Evolutionary conservation across 2,113 vertebrate species (phyloP), one percentile per base, ranked within the genome.

Genomic region (Platichthys flesus): DNA sequence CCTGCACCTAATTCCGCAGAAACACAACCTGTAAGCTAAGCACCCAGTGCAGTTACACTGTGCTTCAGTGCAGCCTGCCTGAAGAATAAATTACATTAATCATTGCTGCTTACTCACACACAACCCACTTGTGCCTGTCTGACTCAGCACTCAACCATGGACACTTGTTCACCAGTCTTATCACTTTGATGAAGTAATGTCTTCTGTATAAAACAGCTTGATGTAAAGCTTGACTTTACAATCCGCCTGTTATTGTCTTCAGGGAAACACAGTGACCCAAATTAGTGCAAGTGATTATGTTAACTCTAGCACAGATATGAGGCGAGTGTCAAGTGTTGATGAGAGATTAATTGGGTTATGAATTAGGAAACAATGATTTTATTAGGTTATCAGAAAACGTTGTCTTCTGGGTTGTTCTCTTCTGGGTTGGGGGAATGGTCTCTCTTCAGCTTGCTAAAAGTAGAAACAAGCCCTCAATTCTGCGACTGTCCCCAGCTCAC

Each of bases 171-270:
- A 24, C 40, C 23, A 23, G 0, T 42, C 45, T 37, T 81, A 81
- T 84, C 67, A 8, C 58, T 58, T 10, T 42, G 61, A 37, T 60
- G 21, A 87, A 78, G 70, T 54, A 31, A 76, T 42, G 20, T 60
- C 68, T 14, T 55, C 42, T 82, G 42, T 74, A 9, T 23, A 47
- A 45, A 73, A 75, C 51, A 61, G 14, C 26, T 69, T 24, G 42
- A 61, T 28, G 5, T 21, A 47, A 59, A 52, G 12, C 16, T 21
- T 8, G 37, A 52, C 60, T 79, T 21, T 28, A 68, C 56, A 80
- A n/a, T 63, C 57, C 16, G 28, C 21, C 24, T 81, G 35, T 20
- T 49, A 51, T 60, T 80, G 69, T 71, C 63, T 69, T 13, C 23
- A 62, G 66, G 51, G 45, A 56, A 67, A 73, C 10, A 31, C 31